Base-by-base conservation (phyloP, 2,888 invertebrate genomes). In the Eupithecia exiguata region DNA sequence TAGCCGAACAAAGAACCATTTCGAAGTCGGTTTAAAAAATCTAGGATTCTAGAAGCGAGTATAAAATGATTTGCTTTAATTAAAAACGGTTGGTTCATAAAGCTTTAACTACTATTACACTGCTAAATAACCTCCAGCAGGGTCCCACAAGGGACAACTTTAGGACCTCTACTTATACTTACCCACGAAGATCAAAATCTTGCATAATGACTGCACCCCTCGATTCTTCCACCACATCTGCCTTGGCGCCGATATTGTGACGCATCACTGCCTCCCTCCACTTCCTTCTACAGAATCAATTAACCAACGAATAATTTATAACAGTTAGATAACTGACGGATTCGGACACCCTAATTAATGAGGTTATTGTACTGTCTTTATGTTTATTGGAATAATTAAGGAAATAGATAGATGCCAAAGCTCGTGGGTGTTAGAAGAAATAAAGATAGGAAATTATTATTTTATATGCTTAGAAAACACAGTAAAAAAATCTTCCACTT, bases 231-330 rank as follows among this genome's bases (percentile, higher is more conserved):
- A 74, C 72, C 72, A 53, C 81, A 79, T 78, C 80, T 79, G 80
- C 75, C 76, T 69, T 66, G 72, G 72, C 61, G 71, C 77, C 80
- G 88, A 87, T 87, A 84, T 81, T 70, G 82, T 81, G 82, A 86
- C 88, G 87, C 87, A 85, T 84, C 81, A 82, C 79, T 83, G 80
- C 80, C 83, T 84, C 87, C 87, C 85, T 72, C 72, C 82, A 71
- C 78, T 83, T 83, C 58, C 84, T 87, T 85, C 71, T 61, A 65
- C 84, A 77, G 82, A 84, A 90, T 91, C 90, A 90, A 91, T 90
- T 91, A 89, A 87, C 84, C 72, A 79, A 38, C 77, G 76, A 78
- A 84, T 87, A 85, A 89, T 90, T 90, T 89, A 90, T 91, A 86
- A 86, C 83, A 85, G 83, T 87, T 84, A 84, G 88, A 89, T 90